Percentiles rank a stretch among this genome's conserved stretches.
Conservation (phyloP, 2,113 vertebrate genomes). For the Balaeniceps rex region DNA sequence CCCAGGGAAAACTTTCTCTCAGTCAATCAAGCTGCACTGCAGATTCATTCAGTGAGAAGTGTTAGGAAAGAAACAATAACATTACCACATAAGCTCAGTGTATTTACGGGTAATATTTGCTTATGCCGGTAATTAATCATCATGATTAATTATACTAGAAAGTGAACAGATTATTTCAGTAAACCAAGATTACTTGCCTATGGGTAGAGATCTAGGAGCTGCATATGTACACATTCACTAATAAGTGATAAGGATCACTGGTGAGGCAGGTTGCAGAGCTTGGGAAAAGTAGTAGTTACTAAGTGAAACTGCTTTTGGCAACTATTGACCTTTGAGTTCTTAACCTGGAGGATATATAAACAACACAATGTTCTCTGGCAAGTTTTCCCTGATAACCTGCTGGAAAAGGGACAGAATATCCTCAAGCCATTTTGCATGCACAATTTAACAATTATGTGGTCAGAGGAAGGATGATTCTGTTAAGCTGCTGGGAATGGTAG, state of each 20-base stretch:
- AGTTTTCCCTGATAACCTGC: constrained; percentile 74
- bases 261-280: constrained; percentile 44
- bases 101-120: constrained; percentile 25
- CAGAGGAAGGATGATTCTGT: constrained; percentile 66
- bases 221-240: constrained; percentile 9
- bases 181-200: constrained; percentile 48
- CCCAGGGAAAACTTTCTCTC: neutral
- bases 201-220: constrained; percentile 23
- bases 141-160: constrained; percentile 53
- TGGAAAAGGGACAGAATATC: constrained; percentile 71
- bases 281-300: constrained; percentile 59
- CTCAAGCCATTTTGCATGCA: constrained; percentile 75
- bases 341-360: constrained; percentile 74
- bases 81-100: neutral
- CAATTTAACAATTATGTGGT: constrained; percentile 79
- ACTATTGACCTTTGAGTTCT: constrained; percentile 78
- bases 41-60: neutral
- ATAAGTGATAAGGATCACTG: constrained; percentile 61
- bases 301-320: constrained; percentile 73
- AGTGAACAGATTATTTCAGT: constrained; percentile 49
- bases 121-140: constrained; percentile 44
- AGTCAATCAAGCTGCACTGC: neutral
- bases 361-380: constrained; percentile 65
- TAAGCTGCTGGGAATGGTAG: constrained; percentile 52
- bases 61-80: neutral